These are phyloP conservation scores for Cololabis saira DNA, from an alignment of 2,113 vertebrate genomes.

Conservation along the genomic window DNA sequence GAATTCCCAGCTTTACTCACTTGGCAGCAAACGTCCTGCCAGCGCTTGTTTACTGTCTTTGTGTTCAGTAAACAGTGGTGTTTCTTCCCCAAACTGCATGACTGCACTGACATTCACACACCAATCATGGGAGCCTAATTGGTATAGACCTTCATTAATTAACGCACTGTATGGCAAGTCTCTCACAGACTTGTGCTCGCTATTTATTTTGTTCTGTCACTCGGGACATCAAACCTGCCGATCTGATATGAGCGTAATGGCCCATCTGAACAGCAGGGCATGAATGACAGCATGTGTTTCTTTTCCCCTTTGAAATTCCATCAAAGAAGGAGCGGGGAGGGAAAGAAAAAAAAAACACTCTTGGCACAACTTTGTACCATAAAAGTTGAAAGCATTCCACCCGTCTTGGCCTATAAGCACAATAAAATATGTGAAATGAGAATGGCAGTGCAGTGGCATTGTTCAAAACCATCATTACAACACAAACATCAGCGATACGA, in stretches of 20 bases:
- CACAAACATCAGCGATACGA: constrained; percentile 13
- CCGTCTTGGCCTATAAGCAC: constrained; percentile 57
- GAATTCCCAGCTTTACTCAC: constrained; percentile 46
- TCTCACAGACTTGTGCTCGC: constrained; percentile 65
- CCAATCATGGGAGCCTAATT: constrained; percentile 76
- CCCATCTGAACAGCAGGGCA: constrained; percentile 59
- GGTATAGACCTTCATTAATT: constrained; percentile 75
- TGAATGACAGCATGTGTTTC: constrained; percentile 73
- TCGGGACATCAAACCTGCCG: constrained; percentile 66
- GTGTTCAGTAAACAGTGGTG: constrained; percentile 86
- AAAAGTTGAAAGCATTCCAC: constrained; percentile 79
- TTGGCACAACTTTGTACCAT: constrained; percentile 69
- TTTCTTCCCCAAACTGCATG: constrained; percentile 72
- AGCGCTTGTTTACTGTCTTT: constrained; percentile 65
- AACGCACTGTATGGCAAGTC: constrained; percentile 69
- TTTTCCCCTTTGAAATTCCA: constrained; percentile 61
- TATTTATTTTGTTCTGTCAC: constrained; percentile 69
- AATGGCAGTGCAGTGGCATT: constrained; percentile 46
- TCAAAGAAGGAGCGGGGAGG: constrained; percentile 33
- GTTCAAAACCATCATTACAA: constrained; percentile 57
- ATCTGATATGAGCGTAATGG: constrained; percentile 68
- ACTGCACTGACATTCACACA: constrained; percentile 73
- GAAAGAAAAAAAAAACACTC: constrained; percentile 32
- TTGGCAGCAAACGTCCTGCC: constrained; percentile 55
- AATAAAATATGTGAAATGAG: constrained; percentile 60